A percentile compares a stretch with the other conserved stretches of the same genome.
Evolutionary conservation across 2,888 invertebrate genomes (phyloP).

Genomic region (Tenthredo mesomela): DNA sequence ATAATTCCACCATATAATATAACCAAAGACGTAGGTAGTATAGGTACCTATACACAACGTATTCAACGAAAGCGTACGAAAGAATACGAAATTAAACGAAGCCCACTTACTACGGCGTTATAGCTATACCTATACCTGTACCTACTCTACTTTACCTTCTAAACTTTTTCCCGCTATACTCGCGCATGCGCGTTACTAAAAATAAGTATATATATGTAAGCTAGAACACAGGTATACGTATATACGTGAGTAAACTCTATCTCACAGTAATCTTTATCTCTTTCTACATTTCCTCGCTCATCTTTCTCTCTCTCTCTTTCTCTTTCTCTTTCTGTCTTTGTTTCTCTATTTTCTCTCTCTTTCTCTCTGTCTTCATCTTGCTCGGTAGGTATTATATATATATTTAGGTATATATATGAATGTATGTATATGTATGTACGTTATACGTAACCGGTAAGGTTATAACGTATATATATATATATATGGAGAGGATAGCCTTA

Average conservation of each 20-base stretch:
- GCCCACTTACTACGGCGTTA: not conserved
- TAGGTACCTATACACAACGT: no score
- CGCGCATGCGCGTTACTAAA: not conserved
- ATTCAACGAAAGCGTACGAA: not conserved
- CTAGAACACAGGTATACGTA: not conserved
- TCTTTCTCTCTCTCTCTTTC: not conserved
- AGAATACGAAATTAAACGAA: not conserved
- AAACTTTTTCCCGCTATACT: not conserved
- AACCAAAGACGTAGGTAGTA: no score
- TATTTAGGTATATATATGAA: not conserved
- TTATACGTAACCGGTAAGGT: constrained; percentile 16
- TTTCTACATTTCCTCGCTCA: not conserved
- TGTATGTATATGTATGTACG: no score
- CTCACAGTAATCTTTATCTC: not conserved
- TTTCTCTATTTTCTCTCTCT: not conserved
- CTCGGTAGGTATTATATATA: not conserved
- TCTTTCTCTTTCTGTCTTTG: not conserved
- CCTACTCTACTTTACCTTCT: not conserved
- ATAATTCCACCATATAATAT: no score
- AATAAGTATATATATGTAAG: not conserved
- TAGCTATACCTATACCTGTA: not conserved
- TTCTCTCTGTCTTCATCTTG: not conserved
- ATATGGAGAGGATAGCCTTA: not conserved
- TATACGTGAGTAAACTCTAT: not conserved
- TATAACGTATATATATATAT: not conserved